Evolutionary conservation across 1,140 invertebrate species (phyloP).

Genomic region (Drosophila kohkoa): DNA sequence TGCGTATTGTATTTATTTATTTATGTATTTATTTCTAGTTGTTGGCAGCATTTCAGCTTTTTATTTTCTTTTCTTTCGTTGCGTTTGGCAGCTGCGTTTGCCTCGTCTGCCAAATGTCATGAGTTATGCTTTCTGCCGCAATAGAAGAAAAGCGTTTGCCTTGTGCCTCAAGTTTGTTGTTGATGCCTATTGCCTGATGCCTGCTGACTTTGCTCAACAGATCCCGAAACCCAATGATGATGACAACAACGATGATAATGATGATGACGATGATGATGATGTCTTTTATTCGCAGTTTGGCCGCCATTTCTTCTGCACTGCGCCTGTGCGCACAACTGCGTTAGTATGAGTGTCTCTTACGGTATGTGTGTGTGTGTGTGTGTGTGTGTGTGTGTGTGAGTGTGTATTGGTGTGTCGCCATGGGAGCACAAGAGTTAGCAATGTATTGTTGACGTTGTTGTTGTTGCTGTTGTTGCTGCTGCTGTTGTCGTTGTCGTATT

Average conservation of each 20-base stretch:
- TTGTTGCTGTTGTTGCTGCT: constrained; percentile 42
- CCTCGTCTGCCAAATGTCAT: constrained; percentile 70
- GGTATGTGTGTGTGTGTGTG: constrained; percentile 20
- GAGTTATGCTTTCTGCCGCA: constrained; percentile 65
- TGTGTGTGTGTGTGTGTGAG: too few species aligned
- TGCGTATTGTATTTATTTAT: constrained; percentile 66
- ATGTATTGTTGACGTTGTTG: constrained; percentile 36
- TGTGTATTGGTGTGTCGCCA: constrained; percentile 48
- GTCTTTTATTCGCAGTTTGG: constrained; percentile 56
- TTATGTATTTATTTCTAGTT: constrained; percentile 63
- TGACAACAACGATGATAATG: constrained; percentile 6
- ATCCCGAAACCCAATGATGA: constrained; percentile 24
- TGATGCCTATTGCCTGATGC: background rate
- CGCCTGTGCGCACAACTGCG: constrained; percentile 71
- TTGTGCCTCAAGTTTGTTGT: too few species aligned
- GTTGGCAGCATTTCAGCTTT: constrained; percentile 52
- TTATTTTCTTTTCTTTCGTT: constrained; percentile 32
- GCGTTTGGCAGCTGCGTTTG: constrained; percentile 70
- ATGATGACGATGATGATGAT: constrained; percentile 29
- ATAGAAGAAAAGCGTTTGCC: constrained; percentile 44
- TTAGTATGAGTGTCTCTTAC: constrained; percentile 33
- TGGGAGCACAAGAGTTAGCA: constrained; percentile 62
- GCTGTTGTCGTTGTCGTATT: constrained; percentile 36
- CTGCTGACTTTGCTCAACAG: background rate
- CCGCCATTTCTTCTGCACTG: constrained; percentile 77